phyloP scores from a whole-genome alignment of 2,888 invertebrate genomes.

The Lepetodrilus schrolli region DNA sequence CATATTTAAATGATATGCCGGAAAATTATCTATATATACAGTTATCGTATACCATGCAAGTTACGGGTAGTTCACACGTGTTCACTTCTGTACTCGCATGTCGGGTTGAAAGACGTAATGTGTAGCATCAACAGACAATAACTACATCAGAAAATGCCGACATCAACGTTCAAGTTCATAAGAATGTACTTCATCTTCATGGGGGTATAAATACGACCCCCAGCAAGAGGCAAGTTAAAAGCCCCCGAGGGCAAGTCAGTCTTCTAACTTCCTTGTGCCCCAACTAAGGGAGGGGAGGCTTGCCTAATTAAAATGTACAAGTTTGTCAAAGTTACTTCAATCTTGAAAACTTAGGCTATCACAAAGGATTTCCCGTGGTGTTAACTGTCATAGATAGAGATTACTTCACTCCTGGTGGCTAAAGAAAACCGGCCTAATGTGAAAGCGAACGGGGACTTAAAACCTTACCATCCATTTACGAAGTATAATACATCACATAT shows the following conservation, averaged over 20 bases:
- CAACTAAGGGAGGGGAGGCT: background rate
- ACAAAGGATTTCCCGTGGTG: slow-evolving; percentile 9
- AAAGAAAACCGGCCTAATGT: background rate
- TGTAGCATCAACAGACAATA: background rate
- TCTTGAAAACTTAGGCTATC: slow-evolving; percentile 25
- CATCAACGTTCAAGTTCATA: slow-evolving; percentile 12
- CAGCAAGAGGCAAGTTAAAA: slow-evolving; percentile 3
- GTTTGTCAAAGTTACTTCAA: slow-evolving; percentile 22
- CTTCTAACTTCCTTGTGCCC: background rate
- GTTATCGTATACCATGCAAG: too few species aligned
- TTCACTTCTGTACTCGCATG: too few species aligned
- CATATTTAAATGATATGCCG: too few species aligned
- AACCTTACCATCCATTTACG: slow-evolving; percentile 1
- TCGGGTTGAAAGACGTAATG: background rate
- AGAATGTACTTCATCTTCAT: background rate
- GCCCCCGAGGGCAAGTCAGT: background rate
- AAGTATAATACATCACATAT: background rate
- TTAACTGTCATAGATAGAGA: slow-evolving; percentile 10
- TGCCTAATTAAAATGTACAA: slow-evolving; percentile 22
- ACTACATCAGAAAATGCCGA: background rate
- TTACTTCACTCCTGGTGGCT: slow-evolving; percentile 5
- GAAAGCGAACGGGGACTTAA: background rate
- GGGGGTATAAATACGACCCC: background rate
- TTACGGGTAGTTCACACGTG: too few species aligned
- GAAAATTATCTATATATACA: too few species aligned